Evolutionary conservation across 2,888 invertebrate species (phyloP), one percentile per base, ranked within the genome.

Genomic region (Cybosia mesomella): DNA sequence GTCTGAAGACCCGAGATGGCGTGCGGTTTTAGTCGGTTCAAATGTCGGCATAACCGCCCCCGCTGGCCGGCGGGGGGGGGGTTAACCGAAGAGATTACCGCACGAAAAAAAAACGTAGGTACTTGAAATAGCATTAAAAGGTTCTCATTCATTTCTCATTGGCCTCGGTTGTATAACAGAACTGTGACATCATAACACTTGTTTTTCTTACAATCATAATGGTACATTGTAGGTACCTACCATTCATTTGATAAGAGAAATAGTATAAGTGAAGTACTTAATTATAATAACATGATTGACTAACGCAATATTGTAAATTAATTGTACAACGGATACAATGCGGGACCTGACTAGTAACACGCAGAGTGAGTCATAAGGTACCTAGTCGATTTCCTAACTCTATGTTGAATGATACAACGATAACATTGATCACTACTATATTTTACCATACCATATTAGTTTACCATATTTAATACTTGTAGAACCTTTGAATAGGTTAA

Each of bases 301-400:
- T 28, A 54, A 53, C 32, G 32, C 21, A 36, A 36, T 64, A 57
- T 64, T 55, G 28, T 54, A 36, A 60, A 53, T 54, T 2, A 4
- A 53, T 49, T 58, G 43, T 58, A 32, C 10, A 28, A 43, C 39
- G 49, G 62, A 57, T 67, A 43, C 55, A 39, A 43, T 21, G 18
- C 61, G 22, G 32, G n/a, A n/a, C n/a, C n/a, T 53, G 21, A 57
- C 22, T 39, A 34, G 28, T n/a, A 39, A 10, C 34, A 7, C 7
- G 18, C 43, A 18, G n/a, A 64, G 59, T 78, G 76, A 79, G 34
- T 72, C 79, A 77, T 65, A 53, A 43, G 43, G 7, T 18, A 9
- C 49, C n/a, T n/a, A 43, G 43, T n/a, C 32, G 58, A 67, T 76
- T 74, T 59, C 71, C 58, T 55, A 70, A 78, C 61, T 57, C 67